Base-by-base conservation (phyloP, 2,888 invertebrate species). In the Drosophila diplacantha region DNA sequence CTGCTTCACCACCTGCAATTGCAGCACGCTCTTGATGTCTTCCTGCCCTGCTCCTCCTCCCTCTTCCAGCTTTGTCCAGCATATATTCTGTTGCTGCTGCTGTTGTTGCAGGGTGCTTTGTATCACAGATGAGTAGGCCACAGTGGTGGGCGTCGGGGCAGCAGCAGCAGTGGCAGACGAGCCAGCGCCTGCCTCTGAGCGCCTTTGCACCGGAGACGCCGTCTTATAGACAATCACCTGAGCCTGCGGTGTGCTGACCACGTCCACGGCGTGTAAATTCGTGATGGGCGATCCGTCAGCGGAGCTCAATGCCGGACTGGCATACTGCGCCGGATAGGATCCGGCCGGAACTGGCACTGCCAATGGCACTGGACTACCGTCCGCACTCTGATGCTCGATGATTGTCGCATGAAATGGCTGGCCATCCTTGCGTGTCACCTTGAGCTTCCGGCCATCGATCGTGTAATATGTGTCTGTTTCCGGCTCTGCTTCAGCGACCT, bases 91-190 rank as follows among this genome's bases (percentile, higher is more conserved):
- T 35, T 81, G 74, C 18, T 74, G 74, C 32, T 74, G 85, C 34
- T 85, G 85, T 43, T 86, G 86, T 62, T 84, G 85, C 67, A 85
- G 71, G 53, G 86, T 86, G 63, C 86, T 86, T 82, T 75, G 94
- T 81, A 95, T 95, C 66, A 95, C 95, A 72, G 95, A 95, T 51
- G 95, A 93, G 87, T 95, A 95, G 58, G 92, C 94, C 66, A 94
- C 93, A 85, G 92, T 84, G 59, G 83, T 74, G 44, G 80, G 80
- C 38, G 78, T 43, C 16, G 71, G 88, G 64, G 79, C 57, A 62
- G 81, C 80, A 75, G 87, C 44, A 44, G 29, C 44, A 65, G 79
- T 50, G 63, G 81, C 80, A 75, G 87, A 84, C 84, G 86, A 85
- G 68, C 81, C 78, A 64, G 87, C 84, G 81, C 82, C 85, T 74